A percentile compares a stretch with the other conserved stretches of the same genome.
Evolutionary conservation across 2,113 vertebrate genomes (phyloP).

Genomic region (Myiozetetes cayanensis): DNA sequence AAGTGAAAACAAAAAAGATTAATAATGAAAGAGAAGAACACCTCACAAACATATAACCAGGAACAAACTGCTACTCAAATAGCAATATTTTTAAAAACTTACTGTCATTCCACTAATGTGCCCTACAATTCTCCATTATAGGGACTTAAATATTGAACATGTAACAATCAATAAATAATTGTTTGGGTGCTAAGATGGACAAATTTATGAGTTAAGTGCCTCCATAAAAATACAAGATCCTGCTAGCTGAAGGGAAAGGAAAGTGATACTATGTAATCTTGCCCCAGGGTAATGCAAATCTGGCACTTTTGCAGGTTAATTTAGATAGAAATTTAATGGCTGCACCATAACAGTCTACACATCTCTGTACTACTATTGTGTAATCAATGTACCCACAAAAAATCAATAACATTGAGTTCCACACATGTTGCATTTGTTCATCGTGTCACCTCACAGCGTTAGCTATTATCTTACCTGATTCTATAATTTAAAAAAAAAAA

Average conservation of each 20-base stretch:
- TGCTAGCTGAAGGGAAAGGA: neutral
- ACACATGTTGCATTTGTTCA: neutral
- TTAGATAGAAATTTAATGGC: neutral
- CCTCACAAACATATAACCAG: neutral
- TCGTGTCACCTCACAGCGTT: neutral
- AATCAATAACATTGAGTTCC: neutral
- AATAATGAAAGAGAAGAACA: neutral
- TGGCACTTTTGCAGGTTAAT: neutral
- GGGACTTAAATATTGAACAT: neutral
- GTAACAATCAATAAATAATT: neutral
- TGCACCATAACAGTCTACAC: neutral
- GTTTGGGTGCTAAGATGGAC: neutral
- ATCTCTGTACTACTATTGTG: neutral
- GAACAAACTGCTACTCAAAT: neutral
- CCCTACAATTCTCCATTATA: neutral
- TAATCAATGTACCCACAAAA: neutral
- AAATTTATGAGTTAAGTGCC: neutral
- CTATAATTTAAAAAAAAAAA: neutral
- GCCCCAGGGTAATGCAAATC: neutral
- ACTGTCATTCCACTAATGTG: neutral
- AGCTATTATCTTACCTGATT: neutral
- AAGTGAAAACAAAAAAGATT: slow-evolving; percentile 51
- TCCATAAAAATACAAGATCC: neutral
- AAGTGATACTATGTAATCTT: neutral
- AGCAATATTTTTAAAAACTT: neutral